phyloP scores from a whole-genome alignment of 2,888 invertebrate genomes.

The Drosophila pullipes region DNA sequence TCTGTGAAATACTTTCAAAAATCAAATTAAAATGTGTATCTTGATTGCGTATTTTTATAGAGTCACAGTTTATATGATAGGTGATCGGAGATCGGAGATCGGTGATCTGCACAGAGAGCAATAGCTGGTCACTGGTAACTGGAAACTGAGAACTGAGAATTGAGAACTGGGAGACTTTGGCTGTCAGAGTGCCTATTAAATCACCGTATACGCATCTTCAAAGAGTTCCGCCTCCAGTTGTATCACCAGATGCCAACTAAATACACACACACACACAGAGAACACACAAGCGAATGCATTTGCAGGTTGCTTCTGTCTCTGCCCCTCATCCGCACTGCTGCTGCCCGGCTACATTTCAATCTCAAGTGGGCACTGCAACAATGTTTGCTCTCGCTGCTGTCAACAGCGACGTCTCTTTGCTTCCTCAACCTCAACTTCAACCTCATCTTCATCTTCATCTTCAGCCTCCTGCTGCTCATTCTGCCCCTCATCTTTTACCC shows the following conservation, averaged over 20 bases:
- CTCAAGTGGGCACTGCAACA: constrained; percentile 54
- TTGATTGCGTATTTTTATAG: background rate
- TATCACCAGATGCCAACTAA: constrained; percentile 50
- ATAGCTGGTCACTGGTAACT: background rate
- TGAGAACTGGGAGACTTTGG: constrained; percentile 4
- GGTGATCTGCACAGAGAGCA: background rate
- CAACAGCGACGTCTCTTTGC: constrained; percentile 50
- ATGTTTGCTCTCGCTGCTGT: constrained; percentile 60
- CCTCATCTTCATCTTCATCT: constrained; percentile 8
- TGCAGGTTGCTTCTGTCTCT: constrained; percentile 37
- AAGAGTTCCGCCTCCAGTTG: constrained; percentile 39
- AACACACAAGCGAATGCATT: constrained; percentile 13
- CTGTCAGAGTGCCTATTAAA: constrained; percentile 39
- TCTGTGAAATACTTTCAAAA: too few species aligned
- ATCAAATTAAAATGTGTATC: background rate
- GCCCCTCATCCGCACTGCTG: background rate
- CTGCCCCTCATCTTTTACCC: constrained; percentile 6
- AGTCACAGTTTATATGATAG: background rate
- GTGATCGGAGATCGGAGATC: constrained; percentile 6
- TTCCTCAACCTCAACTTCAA: constrained; percentile 18
- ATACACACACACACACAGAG: constrained; percentile 12
- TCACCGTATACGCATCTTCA: constrained; percentile 47
- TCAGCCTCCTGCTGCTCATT: background rate
- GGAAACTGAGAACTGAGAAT: background rate
- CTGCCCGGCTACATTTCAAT: constrained; percentile 51